A percentile compares a stretch with the other conserved stretches of the same genome.
Conservation (phyloP, 2,113 vertebrate genomes). For the Falcunculus frontatus region DNA sequence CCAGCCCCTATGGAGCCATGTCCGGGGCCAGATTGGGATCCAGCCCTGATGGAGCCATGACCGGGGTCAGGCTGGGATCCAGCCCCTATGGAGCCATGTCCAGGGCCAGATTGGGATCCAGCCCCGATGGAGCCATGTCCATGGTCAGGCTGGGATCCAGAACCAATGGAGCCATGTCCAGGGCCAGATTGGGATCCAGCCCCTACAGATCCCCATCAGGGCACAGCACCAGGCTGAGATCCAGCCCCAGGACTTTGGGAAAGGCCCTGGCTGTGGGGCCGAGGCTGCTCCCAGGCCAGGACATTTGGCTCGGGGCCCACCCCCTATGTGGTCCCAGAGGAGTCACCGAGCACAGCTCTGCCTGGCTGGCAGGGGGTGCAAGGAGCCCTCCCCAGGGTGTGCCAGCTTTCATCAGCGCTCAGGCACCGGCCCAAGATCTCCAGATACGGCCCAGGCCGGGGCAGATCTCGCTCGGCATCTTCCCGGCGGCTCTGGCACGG, state of each 20-base stretch:
- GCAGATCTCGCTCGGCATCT: neutral
- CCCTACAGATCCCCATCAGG: neutral
- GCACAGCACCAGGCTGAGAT: neutral
- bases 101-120: too few relatives aligned
- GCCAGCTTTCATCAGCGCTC: neutral
- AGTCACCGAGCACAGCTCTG: neutral
- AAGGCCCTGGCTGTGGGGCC: too few relatives aligned
- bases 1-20: neutral
- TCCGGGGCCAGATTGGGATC: too few relatives aligned
- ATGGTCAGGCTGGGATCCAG: too few relatives aligned
- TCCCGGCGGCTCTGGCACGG: neutral
- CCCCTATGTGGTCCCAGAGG: neutral
- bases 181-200: neutral
- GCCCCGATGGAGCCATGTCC: neutral
- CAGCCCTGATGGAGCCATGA: too few relatives aligned
- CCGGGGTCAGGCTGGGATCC: too few relatives aligned
- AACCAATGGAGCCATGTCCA: too few relatives aligned
- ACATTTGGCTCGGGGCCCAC: rapidly evolving
- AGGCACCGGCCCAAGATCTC: neutral
- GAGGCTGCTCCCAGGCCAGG: neutral
- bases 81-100: too few relatives aligned
- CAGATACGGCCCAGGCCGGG: neutral
- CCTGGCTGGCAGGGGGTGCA: neutral
- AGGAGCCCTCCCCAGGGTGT: neutral
- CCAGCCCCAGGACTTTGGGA: rapidly evolving